A percentile compares a stretch with the other conserved stretches of the same genome.
These are phyloP conservation scores for Mycetomoellerius zeteki DNA, from an alignment of 1,140 invertebrate species.

Conservation along the genomic window DNA sequence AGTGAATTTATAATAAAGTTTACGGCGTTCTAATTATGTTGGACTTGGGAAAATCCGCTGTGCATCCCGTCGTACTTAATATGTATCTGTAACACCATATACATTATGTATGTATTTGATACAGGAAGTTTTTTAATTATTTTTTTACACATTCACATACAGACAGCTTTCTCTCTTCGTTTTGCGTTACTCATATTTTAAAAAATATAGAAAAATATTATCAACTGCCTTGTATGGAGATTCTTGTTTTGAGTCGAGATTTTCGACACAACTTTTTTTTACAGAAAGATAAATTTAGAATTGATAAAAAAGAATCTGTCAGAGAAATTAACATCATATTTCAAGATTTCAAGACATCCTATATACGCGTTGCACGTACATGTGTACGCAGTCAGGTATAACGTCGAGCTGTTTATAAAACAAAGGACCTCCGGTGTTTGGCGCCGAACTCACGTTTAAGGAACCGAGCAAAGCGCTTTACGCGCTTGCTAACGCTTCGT, in stretches of 20 bases:
- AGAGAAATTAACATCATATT: constrained; percentile 23
- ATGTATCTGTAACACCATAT: too few relatives aligned
- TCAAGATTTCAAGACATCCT: not conserved
- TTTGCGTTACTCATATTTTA: not conserved
- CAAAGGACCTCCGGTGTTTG: constrained; percentile 71
- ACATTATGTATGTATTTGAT: too few relatives aligned
- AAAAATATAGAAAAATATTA: not conserved
- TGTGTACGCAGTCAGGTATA: constrained; percentile 49
- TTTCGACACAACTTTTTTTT: not conserved
- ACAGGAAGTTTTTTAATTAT: not conserved
- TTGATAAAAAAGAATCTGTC: not conserved
- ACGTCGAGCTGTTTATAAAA: constrained; percentile 78
- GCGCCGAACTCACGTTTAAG: constrained; percentile 64
- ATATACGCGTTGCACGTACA: not conserved
- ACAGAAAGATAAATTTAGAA: not conserved
- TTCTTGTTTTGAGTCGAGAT: not conserved
- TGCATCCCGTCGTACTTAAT: too few relatives aligned
- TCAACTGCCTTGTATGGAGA: not conserved
- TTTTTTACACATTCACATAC: not conserved
- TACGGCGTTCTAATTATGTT: too few relatives aligned
- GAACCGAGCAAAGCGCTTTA: constrained; percentile 70
- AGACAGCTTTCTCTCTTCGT: not conserved
- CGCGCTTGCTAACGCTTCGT: constrained; percentile 56
- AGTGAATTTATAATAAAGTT: too few relatives aligned
- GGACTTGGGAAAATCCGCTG: too few relatives aligned